Conservation (phyloP, 2,888 invertebrate species). For the Tenodera sinensis region DNA sequence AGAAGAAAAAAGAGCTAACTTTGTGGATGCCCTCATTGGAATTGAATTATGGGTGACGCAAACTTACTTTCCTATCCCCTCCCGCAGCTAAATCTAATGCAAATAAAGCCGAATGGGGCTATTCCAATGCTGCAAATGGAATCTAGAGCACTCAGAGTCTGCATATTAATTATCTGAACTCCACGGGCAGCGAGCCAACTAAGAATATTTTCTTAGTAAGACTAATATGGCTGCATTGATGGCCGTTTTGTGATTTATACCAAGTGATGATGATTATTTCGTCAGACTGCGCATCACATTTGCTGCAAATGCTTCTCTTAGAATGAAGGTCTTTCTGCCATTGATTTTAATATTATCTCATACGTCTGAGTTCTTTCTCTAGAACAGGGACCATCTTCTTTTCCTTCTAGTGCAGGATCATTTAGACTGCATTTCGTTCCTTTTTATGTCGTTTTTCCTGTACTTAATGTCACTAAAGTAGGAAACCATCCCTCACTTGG, state of each 20-base stretch:
- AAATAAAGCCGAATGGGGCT: not conserved
- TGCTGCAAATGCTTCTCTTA: not conserved
- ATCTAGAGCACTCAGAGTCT: not conserved
- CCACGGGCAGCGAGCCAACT: not conserved
- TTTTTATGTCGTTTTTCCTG: no score
- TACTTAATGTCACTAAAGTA: no score
- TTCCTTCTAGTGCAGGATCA: no score
- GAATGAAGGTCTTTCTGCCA: not conserved
- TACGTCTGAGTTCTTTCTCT: no score
- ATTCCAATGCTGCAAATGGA: not conserved
- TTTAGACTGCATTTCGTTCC: no score
- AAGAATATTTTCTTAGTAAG: not conserved
- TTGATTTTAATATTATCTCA: no score
- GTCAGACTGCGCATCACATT: not conserved
- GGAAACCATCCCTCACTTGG: no score
- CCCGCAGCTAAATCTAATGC: not conserved
- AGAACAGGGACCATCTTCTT: no score
- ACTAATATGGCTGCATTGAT: not conserved
- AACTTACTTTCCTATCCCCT: not conserved
- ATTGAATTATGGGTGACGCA: not conserved
- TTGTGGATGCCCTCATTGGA: not conserved
- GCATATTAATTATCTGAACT: not conserved
- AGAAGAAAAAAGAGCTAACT: not conserved
- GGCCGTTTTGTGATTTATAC: not conserved
- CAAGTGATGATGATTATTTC: not conserved